Evolutionary conservation across 1,140 invertebrate genomes (phyloP), one percentile per base, ranked within the genome.

Genomic region (Anadara kagoshimensis): DNA sequence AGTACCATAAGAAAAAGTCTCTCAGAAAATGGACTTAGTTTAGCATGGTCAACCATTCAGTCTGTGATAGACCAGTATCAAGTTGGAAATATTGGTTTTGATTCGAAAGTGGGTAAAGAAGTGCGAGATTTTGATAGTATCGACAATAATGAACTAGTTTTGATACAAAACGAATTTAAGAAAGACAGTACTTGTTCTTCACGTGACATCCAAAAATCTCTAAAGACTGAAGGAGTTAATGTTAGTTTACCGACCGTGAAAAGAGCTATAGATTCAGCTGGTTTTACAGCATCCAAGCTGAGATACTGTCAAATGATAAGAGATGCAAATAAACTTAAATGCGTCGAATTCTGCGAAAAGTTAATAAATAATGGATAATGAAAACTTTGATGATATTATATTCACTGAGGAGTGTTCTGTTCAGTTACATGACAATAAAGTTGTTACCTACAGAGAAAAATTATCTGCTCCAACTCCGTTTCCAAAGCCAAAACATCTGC

Each of bases 321-420:
- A n/a, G 53, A 72, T 36, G 62, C 14, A 47, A 72, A 72, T 29
- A 64, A 73, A 54, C 0, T n/a, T 0, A 67, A 67, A 29, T 18
- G 64, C 12, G 51, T 73, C 0, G 56, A 49, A 0, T 73, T 73
- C 29, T 73, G 71, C 36, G 51, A 45, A n/a, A 3, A 54, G 20
- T 41, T 73, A 5, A 43, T 73, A 16, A n/a, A n/a, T n/a, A n/a
- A 1, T 4, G 0, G 29, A 26, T 5, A 73, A 73, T 45, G 64
- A 73, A 18, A 53, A 8, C 44, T 54, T 73, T 8, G 58, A 62
- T 20, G 58, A 73, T 16, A 47, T 73, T 1, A 62, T 73, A 51
- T 73, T 73, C 24, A 53, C 71, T 1, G 71, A 73, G 18, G 71
- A 73, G 20, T 59, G 71, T 62, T 47, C 64, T 5, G 22, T 73